Evolutionary conservation across 2,113 vertebrate genomes (phyloP).

Genomic region (Haliaeetus leucogaster): DNA sequence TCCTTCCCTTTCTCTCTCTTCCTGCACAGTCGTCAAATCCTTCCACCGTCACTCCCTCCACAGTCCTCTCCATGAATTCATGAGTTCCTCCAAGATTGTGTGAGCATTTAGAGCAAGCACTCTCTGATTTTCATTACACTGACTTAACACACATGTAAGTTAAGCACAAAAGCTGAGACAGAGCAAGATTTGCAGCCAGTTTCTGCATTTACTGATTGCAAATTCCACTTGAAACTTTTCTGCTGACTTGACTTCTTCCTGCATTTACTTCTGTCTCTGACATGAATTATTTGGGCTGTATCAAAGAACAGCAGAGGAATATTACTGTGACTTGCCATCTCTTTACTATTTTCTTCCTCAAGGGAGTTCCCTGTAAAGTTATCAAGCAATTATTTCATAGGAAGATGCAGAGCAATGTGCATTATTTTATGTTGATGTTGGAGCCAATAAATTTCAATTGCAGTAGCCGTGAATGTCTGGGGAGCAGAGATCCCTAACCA

Average conservation of each 20-base stretch:
- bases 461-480: not conserved
- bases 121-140: not conserved
- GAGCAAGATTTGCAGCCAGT: not conserved
- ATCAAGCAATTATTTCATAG: not conserved
- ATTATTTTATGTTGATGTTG: not conserved
- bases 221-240: not conserved
- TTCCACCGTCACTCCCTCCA: not conserved
- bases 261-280: not conserved
- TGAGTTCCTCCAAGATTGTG: accelerated
- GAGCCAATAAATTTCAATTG: not conserved
- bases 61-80: not conserved
- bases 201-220: not conserved
- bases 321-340: not conserved
- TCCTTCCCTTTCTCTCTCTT: not conserved
- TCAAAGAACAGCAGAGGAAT: not conserved
- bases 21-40: not conserved
- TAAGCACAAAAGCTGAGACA: not conserved
- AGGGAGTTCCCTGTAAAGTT: not conserved
- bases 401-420: not conserved
- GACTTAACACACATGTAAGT: not conserved
- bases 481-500: not conserved
- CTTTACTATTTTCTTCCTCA: not conserved
- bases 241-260: not conserved
- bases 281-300: not conserved
- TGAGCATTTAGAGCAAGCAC: not conserved